Conservation (phyloP, 2,797 vertebrate genomes). For the Tenualosa ilisha region DNA sequence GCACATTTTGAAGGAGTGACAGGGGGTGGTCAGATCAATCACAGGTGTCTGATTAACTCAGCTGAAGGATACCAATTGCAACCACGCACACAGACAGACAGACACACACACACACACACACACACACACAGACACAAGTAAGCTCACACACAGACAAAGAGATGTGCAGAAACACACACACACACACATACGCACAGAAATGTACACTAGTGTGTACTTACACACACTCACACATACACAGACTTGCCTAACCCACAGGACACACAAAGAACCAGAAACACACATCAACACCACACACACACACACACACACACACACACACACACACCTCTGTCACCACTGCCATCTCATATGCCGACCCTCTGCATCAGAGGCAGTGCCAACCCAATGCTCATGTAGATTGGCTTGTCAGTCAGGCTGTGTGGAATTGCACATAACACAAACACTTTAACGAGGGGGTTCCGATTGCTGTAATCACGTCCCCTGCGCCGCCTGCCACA, state of each 20-base stretch:
- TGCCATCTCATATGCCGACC: not conserved
- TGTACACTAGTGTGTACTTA: not conserved
- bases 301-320: slow-evolving; percentile 4
- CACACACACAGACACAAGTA: not conserved
- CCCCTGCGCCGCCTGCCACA: slow-evolving; percentile 61
- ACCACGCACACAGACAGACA: slow-evolving; percentile 29
- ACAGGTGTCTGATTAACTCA: slow-evolving; percentile 67
- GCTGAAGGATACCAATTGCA: slow-evolving; percentile 54
- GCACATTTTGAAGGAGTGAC: slow-evolving; percentile 21
- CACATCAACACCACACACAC: not conserved
- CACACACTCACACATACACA: not conserved
- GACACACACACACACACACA: not conserved
- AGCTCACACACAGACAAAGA: not conserved
- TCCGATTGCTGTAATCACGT: slow-evolving; percentile 72
- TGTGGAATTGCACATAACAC: slow-evolving; percentile 62
- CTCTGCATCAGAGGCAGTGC: slow-evolving; percentile 19
- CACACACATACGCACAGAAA: not conserved
- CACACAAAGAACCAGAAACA: not conserved
- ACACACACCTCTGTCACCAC: not conserved
- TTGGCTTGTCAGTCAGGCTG: slow-evolving; percentile 73
- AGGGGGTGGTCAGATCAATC: slow-evolving; percentile 61
- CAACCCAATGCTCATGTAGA: slow-evolving; percentile 68
- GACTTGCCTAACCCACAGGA: too few relatives aligned
- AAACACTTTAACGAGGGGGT: slow-evolving; percentile 72
- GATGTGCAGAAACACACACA: not conserved